Conservation (phyloP, 1,140 invertebrate genomes). For the Ptiloglossa arizonensis region DNA sequence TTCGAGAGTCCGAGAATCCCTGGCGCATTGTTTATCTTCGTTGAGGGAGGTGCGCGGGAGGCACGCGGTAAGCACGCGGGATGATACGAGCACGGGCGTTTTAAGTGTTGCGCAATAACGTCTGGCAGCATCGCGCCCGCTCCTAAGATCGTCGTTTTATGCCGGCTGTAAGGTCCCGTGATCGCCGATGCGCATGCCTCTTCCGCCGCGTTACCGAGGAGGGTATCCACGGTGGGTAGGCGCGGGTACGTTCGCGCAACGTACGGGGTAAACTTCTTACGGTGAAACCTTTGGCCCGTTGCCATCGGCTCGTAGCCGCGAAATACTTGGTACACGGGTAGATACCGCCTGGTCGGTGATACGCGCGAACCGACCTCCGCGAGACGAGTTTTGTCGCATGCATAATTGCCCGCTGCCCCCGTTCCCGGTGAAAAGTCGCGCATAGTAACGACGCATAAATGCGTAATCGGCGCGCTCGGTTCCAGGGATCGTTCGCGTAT, state of each 20-base stretch:
- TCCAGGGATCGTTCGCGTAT: conserved; percentile 2
- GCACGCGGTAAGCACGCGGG: conserved; percentile 48
- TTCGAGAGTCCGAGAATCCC: conserved; percentile 66
- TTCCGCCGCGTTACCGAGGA: conserved; percentile 29
- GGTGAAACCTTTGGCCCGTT: conserved; percentile 44
- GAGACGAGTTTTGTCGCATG: conserved; percentile 18
- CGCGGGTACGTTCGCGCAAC: conserved; percentile 48
- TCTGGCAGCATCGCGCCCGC: conserved; percentile 51
- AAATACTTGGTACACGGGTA: too few species aligned
- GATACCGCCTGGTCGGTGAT: too few species aligned
- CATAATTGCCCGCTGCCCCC: conserved; percentile 24
- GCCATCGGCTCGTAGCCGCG: too few species aligned
- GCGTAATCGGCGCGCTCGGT: conserved; percentile 8
- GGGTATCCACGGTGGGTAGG: conserved; percentile 53
- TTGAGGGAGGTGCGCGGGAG: conserved; percentile 37
- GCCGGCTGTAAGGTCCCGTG: conserved; percentile 59
- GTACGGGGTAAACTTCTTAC: conserved; percentile 30
- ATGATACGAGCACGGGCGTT: conserved; percentile 58
- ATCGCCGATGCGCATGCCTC: conserved; percentile 57
- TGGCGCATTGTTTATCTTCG: conserved; percentile 69
- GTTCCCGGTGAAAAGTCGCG: not conserved
- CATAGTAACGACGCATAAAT: conserved; percentile 18
- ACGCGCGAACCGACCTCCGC: too few species aligned
- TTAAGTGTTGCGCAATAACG: conserved; percentile 68
- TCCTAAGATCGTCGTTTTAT: conserved; percentile 63